Conservation (phyloP, 2,888 invertebrate species). For the Chymomyza amoena region DNA sequence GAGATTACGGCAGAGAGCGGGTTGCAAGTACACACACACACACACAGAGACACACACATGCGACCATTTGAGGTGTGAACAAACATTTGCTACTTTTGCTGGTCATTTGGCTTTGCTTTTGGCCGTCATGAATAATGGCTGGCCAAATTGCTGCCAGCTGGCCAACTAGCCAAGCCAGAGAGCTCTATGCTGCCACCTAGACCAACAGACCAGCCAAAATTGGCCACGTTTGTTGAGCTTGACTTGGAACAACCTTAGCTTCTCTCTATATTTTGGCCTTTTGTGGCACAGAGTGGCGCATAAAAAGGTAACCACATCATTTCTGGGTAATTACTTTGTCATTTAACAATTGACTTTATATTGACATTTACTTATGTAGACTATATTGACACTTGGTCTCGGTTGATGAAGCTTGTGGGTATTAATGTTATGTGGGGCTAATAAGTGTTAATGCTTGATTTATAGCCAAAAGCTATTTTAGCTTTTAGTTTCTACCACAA, state of each 20-base stretch:
- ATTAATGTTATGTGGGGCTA: constrained; percentile 18
- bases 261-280: constrained; percentile 8
- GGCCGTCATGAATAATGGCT: constrained; percentile 62
- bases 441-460: constrained; percentile 10
- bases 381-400: background rate
- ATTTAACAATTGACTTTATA: constrained; percentile 60
- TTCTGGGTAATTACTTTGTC: constrained; percentile 62
- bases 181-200: background rate
- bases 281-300: constrained; percentile 4
- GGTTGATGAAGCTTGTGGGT: constrained; percentile 6
- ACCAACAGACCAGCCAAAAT: constrained; percentile 1
- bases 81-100: constrained; percentile 72
- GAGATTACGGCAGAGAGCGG: background rate
- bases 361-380: constrained; percentile 37
- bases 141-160: constrained; percentile 57
- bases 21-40: background rate
- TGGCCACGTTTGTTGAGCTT: background rate
- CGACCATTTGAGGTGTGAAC: constrained; percentile 58
- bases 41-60: background rate
- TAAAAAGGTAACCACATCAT: constrained; percentile 51
- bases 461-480: background rate
- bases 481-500: background rate
- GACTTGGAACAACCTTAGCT: constrained; percentile 18
- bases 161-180: constrained; percentile 3
- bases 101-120: constrained; percentile 50